A percentile compares a stretch with the other conserved stretches of the same genome.
Conservation (phyloP, 2,797 vertebrate species). For the Columba guinea region DNA sequence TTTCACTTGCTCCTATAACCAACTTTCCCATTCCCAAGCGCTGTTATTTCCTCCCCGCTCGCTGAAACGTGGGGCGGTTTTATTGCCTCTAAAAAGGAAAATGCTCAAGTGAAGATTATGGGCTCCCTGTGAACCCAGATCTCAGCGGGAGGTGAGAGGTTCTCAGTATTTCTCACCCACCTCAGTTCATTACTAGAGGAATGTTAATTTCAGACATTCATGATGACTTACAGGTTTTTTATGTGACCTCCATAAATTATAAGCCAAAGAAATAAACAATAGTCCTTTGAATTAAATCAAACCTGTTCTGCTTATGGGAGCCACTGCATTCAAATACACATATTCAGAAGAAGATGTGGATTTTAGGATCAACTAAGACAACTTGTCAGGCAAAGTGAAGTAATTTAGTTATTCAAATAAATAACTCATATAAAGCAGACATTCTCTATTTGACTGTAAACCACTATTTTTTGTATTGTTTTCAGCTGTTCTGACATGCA, state of each 20-base stretch:
- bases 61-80: not conserved
- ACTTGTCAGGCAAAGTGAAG: constrained; percentile 14
- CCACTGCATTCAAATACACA: not conserved
- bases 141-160: not conserved
- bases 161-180: not conserved
- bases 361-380: not conserved
- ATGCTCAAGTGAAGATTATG: not conserved
- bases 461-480: not conserved
- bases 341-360: not conserved
- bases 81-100: not conserved
- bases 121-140: not conserved
- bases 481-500: not conserved
- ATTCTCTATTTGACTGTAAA: not conserved
- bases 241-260: not conserved
- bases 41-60: not conserved
- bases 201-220: not conserved
- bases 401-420: constrained; percentile 40
- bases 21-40: not conserved
- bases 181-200: not conserved
- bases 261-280: not conserved
- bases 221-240: not conserved
- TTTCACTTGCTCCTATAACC: not conserved
- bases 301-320: not conserved
- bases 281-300: constrained; percentile 15
- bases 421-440: not conserved